Conservation (phyloP, 2,888 invertebrate species). For the Mechanitis messenoides region DNA sequence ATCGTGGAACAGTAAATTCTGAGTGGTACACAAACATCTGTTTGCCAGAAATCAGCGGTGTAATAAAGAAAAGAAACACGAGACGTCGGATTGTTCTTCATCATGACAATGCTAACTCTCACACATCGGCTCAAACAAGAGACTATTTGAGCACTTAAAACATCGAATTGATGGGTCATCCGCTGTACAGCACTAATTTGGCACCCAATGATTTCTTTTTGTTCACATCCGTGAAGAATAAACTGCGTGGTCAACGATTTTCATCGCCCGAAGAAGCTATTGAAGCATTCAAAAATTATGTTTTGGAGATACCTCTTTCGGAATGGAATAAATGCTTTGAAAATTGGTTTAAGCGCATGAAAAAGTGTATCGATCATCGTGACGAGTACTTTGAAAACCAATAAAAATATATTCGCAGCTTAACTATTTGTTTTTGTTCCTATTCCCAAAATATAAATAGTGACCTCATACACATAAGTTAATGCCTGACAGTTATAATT, state of each 20-base stretch:
- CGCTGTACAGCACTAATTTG: conserved; percentile 7
- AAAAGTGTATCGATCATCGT: conserved; percentile 19
- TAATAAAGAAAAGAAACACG: conserved; percentile 10
- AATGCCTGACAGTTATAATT: too few relatives aligned
- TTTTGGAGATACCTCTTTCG: conserved; percentile 24
- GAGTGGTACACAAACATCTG: conserved; percentile 36
- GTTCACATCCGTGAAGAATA: conserved; percentile 24
- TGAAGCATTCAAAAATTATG: conserved; percentile 24
- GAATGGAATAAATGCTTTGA: conserved; percentile 25
- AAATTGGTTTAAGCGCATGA: conserved; percentile 20
- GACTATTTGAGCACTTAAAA: conserved; percentile 19
- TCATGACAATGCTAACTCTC: conserved; percentile 16
- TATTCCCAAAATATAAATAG: too few relatives aligned
- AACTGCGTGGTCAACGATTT: conserved; percentile 26
- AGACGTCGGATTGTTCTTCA: conserved; percentile 20
- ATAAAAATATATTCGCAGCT: not conserved
- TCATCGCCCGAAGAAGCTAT: conserved; percentile 22
- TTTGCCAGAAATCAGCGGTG: conserved; percentile 30
- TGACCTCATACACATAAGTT: too few relatives aligned
- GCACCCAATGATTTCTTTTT: conserved; percentile 14
- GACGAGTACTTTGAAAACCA: conserved; percentile 8
- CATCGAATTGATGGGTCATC: conserved; percentile 12
- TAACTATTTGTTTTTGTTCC: too few relatives aligned
- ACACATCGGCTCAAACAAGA: conserved; percentile 24
- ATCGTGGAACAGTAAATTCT: conserved; percentile 29